Base-by-base conservation (phyloP, 2,888 invertebrate species). In the Leptopilina syphax region DNA sequence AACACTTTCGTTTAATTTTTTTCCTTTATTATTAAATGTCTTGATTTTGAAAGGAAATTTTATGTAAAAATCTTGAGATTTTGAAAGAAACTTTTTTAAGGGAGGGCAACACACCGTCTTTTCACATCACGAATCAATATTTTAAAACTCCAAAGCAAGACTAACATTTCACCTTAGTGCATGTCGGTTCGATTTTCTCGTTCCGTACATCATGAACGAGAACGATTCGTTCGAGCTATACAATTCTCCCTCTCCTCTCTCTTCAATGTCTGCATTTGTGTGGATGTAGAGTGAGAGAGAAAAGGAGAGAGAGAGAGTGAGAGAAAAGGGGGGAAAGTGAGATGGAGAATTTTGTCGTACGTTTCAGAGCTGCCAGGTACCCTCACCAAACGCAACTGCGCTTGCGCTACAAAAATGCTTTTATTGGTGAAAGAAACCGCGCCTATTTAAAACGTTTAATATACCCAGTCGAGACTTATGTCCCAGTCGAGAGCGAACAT, bases 111-210 rank as follows among this genome's bases (percentile, higher is more conserved):
- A 44, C 82, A 85, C 83, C 83, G 82, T 84, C 67, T 80, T 81
- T 76, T 80, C 82, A 80, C 77, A 81, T 73, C 83, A 85, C 84
- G 84, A 89, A 89, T 89, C 88, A 86, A 88, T 88, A 90, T 88
- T 86, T 84, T 87, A 88, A 86, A 88, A 88, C 87, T 86, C 44
- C 88, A 88, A 88, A 85, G 85, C 84, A 81, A 83, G 83, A 79
- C 84, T 86, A 85, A 83, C 88, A 86, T 89, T 88, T 88, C 86
- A 85, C 84, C 85, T 87, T 85, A 84, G 85, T 87, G 86, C 84
- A 86, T 86, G 86, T 85, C 85, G 82, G 86, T 86, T 85, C 86
- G 84, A 79, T 87, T 86, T 85, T 84, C 84, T 81, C 85, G 83
- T 86, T 88, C 87, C 85, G 80, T 81, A 80, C 81, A 83, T 84